These are phyloP conservation scores for Melikaiella ostensackeni DNA, from an alignment of 2,888 invertebrate genomes.

Conservation along the genomic window DNA sequence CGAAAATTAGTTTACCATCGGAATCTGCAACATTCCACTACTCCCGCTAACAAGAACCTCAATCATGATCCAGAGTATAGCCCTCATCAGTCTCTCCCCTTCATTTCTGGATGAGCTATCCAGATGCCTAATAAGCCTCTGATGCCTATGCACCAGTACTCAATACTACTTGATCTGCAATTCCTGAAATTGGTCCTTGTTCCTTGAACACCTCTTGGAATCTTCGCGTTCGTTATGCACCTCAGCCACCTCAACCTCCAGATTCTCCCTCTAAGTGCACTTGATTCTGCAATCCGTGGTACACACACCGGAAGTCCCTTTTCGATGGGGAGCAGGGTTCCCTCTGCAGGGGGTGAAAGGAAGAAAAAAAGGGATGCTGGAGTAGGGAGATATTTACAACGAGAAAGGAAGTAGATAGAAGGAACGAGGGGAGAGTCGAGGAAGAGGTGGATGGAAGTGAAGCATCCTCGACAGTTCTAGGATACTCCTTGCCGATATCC, in stretches of 20 bases:
- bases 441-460: constrained; percentile 70
- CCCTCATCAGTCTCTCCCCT: background rate
- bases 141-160: constrained; percentile 19
- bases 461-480: constrained; percentile 75
- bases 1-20: no score
- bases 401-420: constrained; percentile 44
- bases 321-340: constrained; percentile 43
- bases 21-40: background rate
- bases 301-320: constrained; percentile 50
- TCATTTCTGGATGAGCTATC: background rate
- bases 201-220: constrained; percentile 35
- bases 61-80: background rate
- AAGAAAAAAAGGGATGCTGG: constrained; percentile 43
- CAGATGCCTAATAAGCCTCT: constrained; percentile 11
- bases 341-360: constrained; percentile 57
- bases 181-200: constrained; percentile 28
- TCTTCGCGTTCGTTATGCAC: constrained; percentile 48
- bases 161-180: constrained; percentile 1
- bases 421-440: constrained; percentile 58
- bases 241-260: constrained; percentile 33
- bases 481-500: constrained; percentile 74
- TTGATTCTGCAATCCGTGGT: constrained; percentile 71
- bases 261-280: constrained; percentile 62
- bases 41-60: background rate
- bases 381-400: constrained; percentile 61